Base-by-base conservation (phyloP, 2,888 invertebrate genomes). In the Drosophila neonasuta region DNA sequence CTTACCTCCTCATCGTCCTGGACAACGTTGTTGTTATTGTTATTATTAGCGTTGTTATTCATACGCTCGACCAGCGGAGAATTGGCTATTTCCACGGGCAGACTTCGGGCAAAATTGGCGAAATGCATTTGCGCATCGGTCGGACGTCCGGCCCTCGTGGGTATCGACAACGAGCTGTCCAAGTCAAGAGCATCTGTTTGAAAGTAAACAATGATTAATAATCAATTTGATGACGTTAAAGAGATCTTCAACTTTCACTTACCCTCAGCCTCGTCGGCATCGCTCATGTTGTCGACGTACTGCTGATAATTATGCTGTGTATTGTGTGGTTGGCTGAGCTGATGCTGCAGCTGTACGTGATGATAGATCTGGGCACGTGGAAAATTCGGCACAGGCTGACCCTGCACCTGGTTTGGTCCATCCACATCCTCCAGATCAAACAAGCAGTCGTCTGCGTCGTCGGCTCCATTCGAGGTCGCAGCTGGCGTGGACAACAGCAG, bases 261-360 rank as follows among this genome's bases (percentile, higher is more conserved):
- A 95, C 96, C 94, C 90, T 96, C 96, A 48, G 94, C 94, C 94
- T 96, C 94, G 89, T 96, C 96, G 52, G 94, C 92, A 87, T 94
- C 94, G n/a, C 93, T 93, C 86, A 91, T 90, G 62, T 81, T 76
- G 57, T 80, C 75, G 13, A 72, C 63, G 10, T 76, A 71, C 41
- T 66, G 57, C 44, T 58, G 59, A 9, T 57, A 46, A 20, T 60
- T 55, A 32, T 50, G 65, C 48, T 64, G 68, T 29, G 30, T 17
- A 32, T 81, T 46, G 36, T 45, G 55, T 39, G 56, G 66, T 54
- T 50, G 57, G 15, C 64, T 63, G 45, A 69, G 75, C 34, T 69
- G 58, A 15, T 76, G 72, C 17, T 68, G 77, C 11, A 79, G 77
- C 20, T 78, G 67, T 11, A 59, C 54, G 24, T 77, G 68, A 32